Conservation (phyloP, 2,888 invertebrate genomes). For the Mantis religiosa region DNA sequence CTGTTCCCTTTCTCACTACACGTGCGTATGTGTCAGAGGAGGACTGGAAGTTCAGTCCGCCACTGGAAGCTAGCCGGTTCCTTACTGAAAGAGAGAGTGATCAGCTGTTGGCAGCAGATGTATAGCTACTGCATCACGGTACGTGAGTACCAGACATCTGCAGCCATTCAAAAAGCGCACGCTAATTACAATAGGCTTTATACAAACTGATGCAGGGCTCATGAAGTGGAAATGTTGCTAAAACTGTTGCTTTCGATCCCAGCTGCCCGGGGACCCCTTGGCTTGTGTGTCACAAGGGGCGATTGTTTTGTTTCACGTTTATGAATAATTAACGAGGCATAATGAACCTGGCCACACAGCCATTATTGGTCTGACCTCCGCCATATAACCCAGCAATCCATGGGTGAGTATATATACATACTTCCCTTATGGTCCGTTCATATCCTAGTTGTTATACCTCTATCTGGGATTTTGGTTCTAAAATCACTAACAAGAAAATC, state of each 20-base stretch:
- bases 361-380: background rate
- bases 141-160: background rate
- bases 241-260: background rate
- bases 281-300: background rate
- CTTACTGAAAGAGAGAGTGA: background rate
- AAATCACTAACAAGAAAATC: background rate
- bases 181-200: background rate
- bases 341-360: background rate
- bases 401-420: background rate
- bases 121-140: background rate
- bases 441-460: background rate
- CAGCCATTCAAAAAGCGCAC: background rate
- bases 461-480: background rate
- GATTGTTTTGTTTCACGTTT: background rate
- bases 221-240: background rate
- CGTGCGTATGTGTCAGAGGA: no score
- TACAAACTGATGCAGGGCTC: background rate
- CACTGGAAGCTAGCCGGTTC: background rate
- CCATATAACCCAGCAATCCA: background rate
- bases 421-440: background rate
- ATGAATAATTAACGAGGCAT: background rate
- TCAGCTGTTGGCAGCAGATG: constrained; percentile 27
- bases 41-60: background rate
- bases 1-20: no score
- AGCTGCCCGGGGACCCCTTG: background rate